Evolutionary conservation across 2,888 invertebrate species (phyloP).

Genomic region (Elysia crispata): DNA sequence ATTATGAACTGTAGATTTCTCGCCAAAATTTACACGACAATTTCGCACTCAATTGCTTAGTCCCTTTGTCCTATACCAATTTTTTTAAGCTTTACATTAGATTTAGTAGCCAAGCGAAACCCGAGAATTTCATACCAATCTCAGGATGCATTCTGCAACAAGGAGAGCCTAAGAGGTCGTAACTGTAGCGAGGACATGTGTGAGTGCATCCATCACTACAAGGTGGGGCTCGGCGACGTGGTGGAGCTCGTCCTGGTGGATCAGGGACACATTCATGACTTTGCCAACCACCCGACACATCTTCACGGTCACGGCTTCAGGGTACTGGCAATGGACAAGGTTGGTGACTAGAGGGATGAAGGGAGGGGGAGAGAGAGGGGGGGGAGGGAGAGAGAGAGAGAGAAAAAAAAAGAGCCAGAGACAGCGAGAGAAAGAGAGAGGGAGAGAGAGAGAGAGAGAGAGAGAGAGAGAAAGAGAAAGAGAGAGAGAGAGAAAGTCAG

Average conservation of each 20-base stretch:
- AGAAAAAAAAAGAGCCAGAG: no score
- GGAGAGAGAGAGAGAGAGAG: conserved; percentile 40
- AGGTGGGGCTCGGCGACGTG: conserved; percentile 86
- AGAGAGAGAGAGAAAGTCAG: no score
- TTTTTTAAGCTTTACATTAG: no score
- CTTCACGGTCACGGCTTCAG: conserved; percentile 72
- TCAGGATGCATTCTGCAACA: conserved; percentile 37
- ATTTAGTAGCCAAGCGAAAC: no score
- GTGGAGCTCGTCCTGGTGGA: conserved; percentile 92
- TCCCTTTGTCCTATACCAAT: no score
- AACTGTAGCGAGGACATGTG: conserved; percentile 87
- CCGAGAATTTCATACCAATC: no score
- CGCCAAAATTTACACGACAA: no score
- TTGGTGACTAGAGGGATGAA: conserved; percentile 51
- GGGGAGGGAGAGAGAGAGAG: conserved; percentile 12
- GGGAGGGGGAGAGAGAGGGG: conserved; percentile 17
- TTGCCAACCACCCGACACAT: conserved; percentile 71
- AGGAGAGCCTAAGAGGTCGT: conserved; percentile 62
- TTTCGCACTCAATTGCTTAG: no score
- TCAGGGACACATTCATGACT: conserved; percentile 81
- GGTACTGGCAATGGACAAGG: conserved; percentile 69
- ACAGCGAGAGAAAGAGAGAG: no score
- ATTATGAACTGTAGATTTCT: no score
- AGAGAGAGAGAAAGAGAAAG: conserved; percentile 37
- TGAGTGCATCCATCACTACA: conserved; percentile 89